These are phyloP conservation scores for Bos javanicus DNA, from an alignment of 2,113 vertebrate genomes.

Conservation along the genomic window DNA sequence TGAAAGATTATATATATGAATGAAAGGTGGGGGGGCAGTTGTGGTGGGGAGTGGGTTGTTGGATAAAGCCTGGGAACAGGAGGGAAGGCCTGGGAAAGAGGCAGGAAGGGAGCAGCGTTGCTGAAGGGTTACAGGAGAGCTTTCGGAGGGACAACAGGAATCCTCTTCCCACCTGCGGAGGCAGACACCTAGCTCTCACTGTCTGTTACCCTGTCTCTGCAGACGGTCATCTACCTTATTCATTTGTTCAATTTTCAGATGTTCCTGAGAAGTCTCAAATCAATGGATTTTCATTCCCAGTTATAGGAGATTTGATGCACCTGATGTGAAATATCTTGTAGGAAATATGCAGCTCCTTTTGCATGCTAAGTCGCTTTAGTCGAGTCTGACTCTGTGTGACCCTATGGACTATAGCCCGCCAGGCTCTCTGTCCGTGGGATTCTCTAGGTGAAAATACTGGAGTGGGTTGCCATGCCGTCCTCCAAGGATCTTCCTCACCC, in stretches of 20 bases:
- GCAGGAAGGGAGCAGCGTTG: not conserved
- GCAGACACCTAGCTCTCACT: too few species aligned
- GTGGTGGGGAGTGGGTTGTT: not conserved
- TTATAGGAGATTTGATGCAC: slow-evolving; percentile 88
- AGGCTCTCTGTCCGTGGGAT: not conserved
- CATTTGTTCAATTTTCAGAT: slow-evolving; percentile 76
- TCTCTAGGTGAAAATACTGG: not conserved
- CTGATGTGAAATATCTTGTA: slow-evolving; percentile 89
- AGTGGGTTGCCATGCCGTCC: not conserved
- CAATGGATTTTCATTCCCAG: slow-evolving; percentile 88
- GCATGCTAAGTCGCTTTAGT: not conserved
- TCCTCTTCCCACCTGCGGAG: not conserved
- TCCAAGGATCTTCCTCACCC: not conserved
- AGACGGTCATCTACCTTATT: not conserved
- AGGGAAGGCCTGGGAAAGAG: not conserved
- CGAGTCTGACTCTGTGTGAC: not conserved
- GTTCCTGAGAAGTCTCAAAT: slow-evolving; percentile 91
- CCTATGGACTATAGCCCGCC: not conserved
- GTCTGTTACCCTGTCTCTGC: not conserved
- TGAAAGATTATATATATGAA: not conserved
- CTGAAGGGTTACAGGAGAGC: not conserved
- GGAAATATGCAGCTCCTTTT: slow-evolving; percentile 85
- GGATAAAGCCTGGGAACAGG: not conserved
- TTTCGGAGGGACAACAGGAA: not conserved
- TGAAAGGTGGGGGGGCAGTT: not conserved